Conservation (phyloP, 2,797 vertebrate species). For the Perodicticus potto region DNA sequence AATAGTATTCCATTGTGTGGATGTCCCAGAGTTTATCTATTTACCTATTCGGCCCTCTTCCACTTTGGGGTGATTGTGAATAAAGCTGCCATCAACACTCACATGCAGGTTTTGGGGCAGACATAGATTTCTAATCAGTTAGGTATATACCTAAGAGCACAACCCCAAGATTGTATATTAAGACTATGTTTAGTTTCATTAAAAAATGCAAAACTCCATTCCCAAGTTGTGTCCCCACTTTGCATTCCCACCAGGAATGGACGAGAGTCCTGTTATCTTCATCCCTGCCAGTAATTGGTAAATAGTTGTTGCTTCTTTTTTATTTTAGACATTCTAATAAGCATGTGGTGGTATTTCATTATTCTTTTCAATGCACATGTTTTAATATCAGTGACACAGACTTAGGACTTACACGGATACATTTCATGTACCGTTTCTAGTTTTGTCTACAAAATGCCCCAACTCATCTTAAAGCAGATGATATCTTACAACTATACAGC, state of each 20-base stretch:
- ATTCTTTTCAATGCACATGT: not conserved
- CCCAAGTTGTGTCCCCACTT: not conserved
- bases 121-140: not conserved
- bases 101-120: not conserved
- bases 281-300: not conserved
- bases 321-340: not conserved
- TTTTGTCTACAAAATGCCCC: not conserved
- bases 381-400: constrained; percentile 5
- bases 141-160: not conserved
- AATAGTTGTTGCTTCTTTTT: not conserved
- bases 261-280: not conserved
- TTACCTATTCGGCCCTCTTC: not conserved
- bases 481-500: not conserved
- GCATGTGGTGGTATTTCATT: not conserved
- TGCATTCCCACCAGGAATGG: not conserved
- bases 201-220: not conserved
- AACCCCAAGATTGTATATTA: not conserved
- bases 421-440: not conserved
- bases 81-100: not conserved
- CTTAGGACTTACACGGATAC: not conserved
- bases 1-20: not conserved
- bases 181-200: not conserved
- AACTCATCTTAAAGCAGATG: not conserved
- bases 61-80: not conserved
- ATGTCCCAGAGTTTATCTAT: not conserved